Conservation (phyloP, 2,888 invertebrate genomes). For the Heteromyza rotundicornis region DNA sequence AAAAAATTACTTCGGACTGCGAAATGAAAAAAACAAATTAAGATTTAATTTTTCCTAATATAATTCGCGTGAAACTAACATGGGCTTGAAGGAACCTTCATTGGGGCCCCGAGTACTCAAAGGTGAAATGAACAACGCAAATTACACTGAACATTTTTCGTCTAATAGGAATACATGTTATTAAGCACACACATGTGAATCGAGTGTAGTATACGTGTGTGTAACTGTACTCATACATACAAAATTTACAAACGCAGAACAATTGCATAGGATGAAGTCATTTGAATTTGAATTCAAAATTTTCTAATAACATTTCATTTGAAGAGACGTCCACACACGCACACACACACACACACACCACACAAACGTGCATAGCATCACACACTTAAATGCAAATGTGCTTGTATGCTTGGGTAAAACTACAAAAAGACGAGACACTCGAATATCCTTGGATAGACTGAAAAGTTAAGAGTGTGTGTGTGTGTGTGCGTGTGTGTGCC, state of each 20-base stretch:
- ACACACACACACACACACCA: conserved; percentile 19
- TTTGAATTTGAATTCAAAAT: conserved; percentile 53
- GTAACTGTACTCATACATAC: neutral
- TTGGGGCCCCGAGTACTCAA: neutral
- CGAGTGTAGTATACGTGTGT: too few species aligned
- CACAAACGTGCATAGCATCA: too few species aligned
- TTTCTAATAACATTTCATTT: conserved; percentile 52
- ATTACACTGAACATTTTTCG: conserved; percentile 43
- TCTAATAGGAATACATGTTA: conserved; percentile 38
- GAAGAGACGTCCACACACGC: conserved; percentile 40
- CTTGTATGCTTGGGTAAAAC: conserved; percentile 8
- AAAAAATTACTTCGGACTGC: too few species aligned
- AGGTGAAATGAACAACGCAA: conserved; percentile 20
- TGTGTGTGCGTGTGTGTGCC: too few species aligned
- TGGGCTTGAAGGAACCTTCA: too few species aligned
- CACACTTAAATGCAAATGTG: conserved; percentile 22
- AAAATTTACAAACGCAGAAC: conserved; percentile 7
- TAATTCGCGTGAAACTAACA: too few species aligned
- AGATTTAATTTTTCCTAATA: too few species aligned
- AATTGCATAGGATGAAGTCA: conserved; percentile 45
- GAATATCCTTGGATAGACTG: conserved; percentile 13
- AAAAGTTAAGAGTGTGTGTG: too few species aligned
- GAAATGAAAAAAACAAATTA: too few species aligned
- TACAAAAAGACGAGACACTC: conserved; percentile 31
- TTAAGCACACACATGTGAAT: conserved; percentile 27